Percentiles rank a stretch among this genome's conserved stretches.
Conservation (phyloP, 2,797 vertebrate species). For the Mus spretus region DNA sequence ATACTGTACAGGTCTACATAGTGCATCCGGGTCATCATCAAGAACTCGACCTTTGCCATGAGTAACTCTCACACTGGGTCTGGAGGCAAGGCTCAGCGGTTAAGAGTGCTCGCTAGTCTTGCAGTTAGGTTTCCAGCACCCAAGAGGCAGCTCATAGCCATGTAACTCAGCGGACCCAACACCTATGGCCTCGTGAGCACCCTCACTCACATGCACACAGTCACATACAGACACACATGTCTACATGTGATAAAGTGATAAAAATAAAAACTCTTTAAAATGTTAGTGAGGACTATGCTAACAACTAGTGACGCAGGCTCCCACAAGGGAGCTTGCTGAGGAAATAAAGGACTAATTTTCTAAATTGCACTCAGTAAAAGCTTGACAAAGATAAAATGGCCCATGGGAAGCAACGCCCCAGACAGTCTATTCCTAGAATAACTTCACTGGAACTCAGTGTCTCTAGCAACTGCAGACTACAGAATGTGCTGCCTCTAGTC, state of each 20-base stretch:
- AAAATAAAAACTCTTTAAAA: not conserved
- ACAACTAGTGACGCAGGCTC: not conserved
- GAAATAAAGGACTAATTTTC: not conserved
- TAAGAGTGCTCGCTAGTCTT: not conserved
- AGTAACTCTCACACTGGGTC: not conserved
- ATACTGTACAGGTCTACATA: not conserved
- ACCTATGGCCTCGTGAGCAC: not conserved
- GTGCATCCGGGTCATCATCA: not conserved
- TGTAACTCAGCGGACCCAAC: not conserved
- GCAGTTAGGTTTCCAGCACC: not conserved
- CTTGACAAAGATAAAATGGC: not conserved
- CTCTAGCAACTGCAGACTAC: no score
- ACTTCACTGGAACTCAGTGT: not conserved
- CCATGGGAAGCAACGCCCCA: not conserved
- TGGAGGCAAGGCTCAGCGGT: not conserved
- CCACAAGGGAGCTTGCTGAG: not conserved
- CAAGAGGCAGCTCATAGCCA: not conserved
- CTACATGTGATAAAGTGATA: not conserved
- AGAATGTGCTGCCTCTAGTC: not conserved
- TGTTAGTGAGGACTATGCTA: not conserved
- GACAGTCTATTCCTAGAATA: not conserved
- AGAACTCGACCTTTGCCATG: not conserved
- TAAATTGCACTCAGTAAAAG: not conserved
- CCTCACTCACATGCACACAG: rapidly evolving
- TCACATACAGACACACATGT: not conserved